phyloP scores from a whole-genome alignment of 1,140 invertebrate species.

The Drosophila aff. region DNA sequence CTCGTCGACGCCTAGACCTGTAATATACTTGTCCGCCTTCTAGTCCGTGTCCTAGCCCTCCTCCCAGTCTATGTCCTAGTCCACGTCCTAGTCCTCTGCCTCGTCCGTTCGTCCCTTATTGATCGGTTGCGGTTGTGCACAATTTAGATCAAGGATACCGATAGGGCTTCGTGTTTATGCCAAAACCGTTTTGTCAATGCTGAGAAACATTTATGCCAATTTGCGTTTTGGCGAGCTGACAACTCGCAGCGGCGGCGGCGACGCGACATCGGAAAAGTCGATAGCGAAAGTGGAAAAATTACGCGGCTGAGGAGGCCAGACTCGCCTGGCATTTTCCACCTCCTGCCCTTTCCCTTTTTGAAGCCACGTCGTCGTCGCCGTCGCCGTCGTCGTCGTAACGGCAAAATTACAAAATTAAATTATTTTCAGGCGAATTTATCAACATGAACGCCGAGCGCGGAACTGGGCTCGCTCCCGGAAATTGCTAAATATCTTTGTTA shows the following conservation, averaged over 20 bases:
- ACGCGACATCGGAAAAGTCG: slow-evolving; percentile 59
- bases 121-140: slow-evolving; percentile 79
- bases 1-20: slow-evolving; percentile 26
- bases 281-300: slow-evolving; percentile 77
- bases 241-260: slow-evolving; percentile 32
- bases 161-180: slow-evolving; percentile 68
- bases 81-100: neutral
- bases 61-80: neutral
- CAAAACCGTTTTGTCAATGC: slow-evolving; percentile 75
- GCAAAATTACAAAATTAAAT: slow-evolving; percentile 71
- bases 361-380: slow-evolving; percentile 12
- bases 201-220: slow-evolving; percentile 76
- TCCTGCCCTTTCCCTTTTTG: neutral
- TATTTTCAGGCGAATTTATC: slow-evolving; percentile 75
- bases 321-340: slow-evolving; percentile 6
- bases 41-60: neutral
- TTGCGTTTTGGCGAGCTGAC: slow-evolving; percentile 66
- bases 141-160: slow-evolving; percentile 81
- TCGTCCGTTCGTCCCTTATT: slow-evolving; percentile 52
- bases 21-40: slow-evolving; percentile 65
- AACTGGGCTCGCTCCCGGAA: slow-evolving; percentile 46
- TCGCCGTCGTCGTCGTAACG: slow-evolving; percentile 34
- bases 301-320: slow-evolving; percentile 69
- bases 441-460: slow-evolving; percentile 44
- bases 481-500: slow-evolving; percentile 79